phyloP scores from a whole-genome alignment of 2,113 vertebrate species.

The Erythrolamprus reginae region DNA sequence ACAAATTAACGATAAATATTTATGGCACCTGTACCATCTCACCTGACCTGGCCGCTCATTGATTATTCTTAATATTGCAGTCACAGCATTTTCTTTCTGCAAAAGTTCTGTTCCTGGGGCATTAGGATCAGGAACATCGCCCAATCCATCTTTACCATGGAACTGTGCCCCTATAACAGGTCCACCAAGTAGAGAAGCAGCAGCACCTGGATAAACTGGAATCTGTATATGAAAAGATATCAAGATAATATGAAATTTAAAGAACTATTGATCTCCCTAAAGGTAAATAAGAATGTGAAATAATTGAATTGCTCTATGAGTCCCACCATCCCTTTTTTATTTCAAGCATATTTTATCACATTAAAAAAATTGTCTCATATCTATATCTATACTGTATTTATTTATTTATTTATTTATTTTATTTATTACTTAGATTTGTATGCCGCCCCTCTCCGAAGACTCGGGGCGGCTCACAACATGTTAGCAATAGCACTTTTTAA shows the following conservation, averaged over 20 bases:
- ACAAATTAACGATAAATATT: neutral
- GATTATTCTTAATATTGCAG: constrained; percentile 68
- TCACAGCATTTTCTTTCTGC: constrained; percentile 66
- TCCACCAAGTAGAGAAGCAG: constrained; percentile 57
- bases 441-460: too few species aligned
- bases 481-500: too few species aligned
- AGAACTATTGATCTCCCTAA: neutral
- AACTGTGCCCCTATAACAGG: constrained; percentile 40
- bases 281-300: neutral
- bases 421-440: too few species aligned
- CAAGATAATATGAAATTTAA: neutral
- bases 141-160: constrained; percentile 71
- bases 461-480: too few species aligned
- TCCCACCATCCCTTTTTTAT: neutral
- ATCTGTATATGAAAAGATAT: constrained; percentile 53
- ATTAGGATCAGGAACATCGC: constrained; percentile 39
- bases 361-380: too few species aligned
- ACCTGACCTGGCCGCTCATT: constrained; percentile 71
- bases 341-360: neutral
- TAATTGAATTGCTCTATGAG: neutral
- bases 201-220: constrained; percentile 69
- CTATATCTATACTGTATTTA: too few species aligned
- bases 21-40: neutral
- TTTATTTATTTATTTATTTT: too few species aligned
- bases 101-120: constrained; percentile 48